Evolutionary conservation across 2,888 invertebrate genomes (phyloP).

Genomic region (Temnothorax rugatulus): DNA sequence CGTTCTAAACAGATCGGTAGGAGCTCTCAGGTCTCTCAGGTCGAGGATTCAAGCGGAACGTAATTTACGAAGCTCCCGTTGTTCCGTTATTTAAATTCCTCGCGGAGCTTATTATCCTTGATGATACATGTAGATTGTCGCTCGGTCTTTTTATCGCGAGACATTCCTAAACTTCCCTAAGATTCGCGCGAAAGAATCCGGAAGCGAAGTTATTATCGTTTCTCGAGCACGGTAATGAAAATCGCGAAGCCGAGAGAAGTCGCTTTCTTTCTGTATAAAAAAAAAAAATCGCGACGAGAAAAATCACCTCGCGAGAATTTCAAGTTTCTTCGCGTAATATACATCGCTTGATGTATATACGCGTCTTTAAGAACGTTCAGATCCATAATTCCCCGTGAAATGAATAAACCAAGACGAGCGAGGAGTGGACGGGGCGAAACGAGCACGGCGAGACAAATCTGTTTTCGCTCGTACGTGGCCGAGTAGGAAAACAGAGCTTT

Average conservation of each 20-base stretch:
- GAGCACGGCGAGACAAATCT: constrained; percentile 1
- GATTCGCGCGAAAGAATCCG: constrained; percentile 3
- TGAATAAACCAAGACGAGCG: not conserved
- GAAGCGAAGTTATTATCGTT: not conserved
- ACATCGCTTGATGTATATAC: not conserved
- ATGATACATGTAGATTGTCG: not conserved
- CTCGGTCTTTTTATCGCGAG: not conserved
- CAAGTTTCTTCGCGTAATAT: not conserved
- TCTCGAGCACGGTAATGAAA: constrained; percentile 7
- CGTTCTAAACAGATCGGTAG: not conserved
- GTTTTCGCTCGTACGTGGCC: not conserved
- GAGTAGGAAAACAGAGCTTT: not conserved
- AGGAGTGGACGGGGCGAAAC: not conserved
- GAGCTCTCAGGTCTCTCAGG: not conserved
- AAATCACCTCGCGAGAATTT: not conserved
- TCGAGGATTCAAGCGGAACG: not conserved
- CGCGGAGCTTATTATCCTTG: not conserved
- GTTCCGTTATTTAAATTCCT: not conserved
- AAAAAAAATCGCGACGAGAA: not conserved
- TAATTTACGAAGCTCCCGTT: not conserved
- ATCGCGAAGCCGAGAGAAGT: not conserved
- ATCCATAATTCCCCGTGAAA: not conserved
- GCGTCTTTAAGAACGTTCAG: not conserved
- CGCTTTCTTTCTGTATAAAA: not conserved
- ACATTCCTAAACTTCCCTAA: not conserved